These are phyloP conservation scores for Coranthus polyacanthus DNA, from an alignment of 2,797 vertebrate genomes.

Conservation along the genomic window DNA sequence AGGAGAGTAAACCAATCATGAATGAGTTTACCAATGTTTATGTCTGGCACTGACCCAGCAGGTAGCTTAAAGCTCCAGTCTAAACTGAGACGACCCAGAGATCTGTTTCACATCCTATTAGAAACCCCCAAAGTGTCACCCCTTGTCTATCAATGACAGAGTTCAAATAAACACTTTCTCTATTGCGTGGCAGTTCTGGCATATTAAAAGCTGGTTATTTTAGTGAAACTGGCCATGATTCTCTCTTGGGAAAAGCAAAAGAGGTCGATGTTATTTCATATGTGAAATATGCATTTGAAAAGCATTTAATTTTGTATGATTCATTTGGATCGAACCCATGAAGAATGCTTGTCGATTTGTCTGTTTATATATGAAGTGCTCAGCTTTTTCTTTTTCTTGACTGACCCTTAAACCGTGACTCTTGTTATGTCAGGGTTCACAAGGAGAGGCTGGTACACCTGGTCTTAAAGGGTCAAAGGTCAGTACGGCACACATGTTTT, in stretches of 20 bases:
- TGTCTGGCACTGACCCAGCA: conserved; percentile 66
- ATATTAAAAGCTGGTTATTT: conserved; percentile 57
- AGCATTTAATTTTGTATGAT: conserved; percentile 12
- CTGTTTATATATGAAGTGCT: conserved; percentile 4
- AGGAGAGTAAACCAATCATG: conserved; percentile 59
- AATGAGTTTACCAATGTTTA: conserved; percentile 75
- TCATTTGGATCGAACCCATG: conserved; percentile 15
- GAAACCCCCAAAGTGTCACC: conserved; percentile 48
- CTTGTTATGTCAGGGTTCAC: conserved; percentile 86
- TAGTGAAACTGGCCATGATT: conserved; percentile 18
- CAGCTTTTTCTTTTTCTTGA: neutral
- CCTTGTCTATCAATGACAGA: conserved; percentile 53
- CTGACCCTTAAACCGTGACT: neutral
- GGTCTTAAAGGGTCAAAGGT: conserved; percentile 97
- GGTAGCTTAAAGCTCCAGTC: conserved; percentile 73
- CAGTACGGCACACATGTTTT: conserved; percentile 69
- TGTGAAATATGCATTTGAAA: conserved; percentile 34
- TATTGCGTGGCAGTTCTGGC: conserved; percentile 37
- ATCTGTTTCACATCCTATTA: conserved; percentile 70
- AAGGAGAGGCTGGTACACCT: conserved; percentile 92
- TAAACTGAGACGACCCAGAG: conserved; percentile 64
- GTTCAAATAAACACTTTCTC: conserved; percentile 78
- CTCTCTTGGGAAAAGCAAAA: conserved; percentile 36
- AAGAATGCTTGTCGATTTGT: conserved; percentile 15
- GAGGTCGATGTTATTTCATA: conserved; percentile 32